Evolutionary conservation across 2,797 vertebrate species (phyloP).

Genomic region (Staurois parvus): DNA sequence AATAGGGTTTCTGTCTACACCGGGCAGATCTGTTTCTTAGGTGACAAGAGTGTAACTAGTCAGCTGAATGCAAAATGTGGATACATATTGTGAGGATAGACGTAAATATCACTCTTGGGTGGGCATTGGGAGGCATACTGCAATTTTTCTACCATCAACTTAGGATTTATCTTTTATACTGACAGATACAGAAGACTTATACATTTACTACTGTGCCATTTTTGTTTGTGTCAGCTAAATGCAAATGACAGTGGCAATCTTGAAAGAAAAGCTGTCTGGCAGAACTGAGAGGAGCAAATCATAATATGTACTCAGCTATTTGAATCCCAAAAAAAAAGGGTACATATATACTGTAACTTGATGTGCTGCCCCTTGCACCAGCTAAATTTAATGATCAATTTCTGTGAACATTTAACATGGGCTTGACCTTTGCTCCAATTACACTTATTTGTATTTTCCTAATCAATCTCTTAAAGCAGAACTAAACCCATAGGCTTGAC

Average conservation of each 20-base stretch:
- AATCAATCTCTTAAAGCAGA: too few relatives aligned
- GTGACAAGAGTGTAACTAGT: slow-evolving; percentile 41
- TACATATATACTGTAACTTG: not conserved
- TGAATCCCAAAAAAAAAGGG: not conserved
- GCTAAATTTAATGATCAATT: not conserved
- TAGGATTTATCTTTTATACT: not conserved
- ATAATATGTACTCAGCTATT: slow-evolving; percentile 20
- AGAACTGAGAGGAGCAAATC: slow-evolving; percentile 29
- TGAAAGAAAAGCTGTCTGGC: not conserved
- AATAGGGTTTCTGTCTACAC: slow-evolving; percentile 30
- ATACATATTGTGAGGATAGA: not conserved
- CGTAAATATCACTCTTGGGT: slow-evolving; percentile 18
- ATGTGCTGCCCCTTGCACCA: not conserved
- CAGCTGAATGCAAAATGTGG: not conserved
- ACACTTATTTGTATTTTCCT: too few relatives aligned
- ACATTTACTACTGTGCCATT: not conserved
- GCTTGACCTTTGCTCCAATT: not conserved
- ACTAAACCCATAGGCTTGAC: too few relatives aligned
- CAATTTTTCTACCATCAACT: slow-evolving; percentile 23
- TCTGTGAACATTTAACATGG: too few relatives aligned
- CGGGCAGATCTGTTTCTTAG: slow-evolving; percentile 41
- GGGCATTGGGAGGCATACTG: not conserved
- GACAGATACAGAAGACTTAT: slow-evolving; percentile 8
- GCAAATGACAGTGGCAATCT: slow-evolving; percentile 5
- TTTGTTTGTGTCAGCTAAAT: slow-evolving; percentile 49